Conservation (phyloP, 2,113 vertebrate species). For the Kryptolebias marmoratus region DNA sequence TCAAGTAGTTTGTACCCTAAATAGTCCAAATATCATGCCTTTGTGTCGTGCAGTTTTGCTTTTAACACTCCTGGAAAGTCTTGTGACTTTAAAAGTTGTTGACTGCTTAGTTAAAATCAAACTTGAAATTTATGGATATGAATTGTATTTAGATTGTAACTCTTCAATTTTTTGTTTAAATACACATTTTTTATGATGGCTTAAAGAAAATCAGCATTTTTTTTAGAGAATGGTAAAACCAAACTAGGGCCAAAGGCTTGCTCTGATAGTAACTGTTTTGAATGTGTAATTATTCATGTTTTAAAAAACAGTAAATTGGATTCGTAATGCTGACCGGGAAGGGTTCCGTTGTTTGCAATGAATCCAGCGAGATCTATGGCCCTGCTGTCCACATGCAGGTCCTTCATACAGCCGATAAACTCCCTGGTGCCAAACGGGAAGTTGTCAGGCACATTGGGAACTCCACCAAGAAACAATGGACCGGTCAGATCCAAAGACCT, state of each 20-base stretch:
- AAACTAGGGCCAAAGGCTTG: too few species aligned
- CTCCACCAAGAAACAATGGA: slow-evolving; percentile 94
- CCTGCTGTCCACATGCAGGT: slow-evolving; percentile 93
- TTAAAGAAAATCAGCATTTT: too few species aligned
- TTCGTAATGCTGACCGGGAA: slow-evolving; percentile 82
- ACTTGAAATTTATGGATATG: too few species aligned
- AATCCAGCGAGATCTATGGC: slow-evolving; percentile 92
- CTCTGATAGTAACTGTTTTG: background rate
- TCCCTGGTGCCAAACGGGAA: slow-evolving; percentile 92
- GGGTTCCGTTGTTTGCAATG: slow-evolving; percentile 94
- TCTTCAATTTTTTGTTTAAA: too few species aligned
- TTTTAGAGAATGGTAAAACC: too few species aligned
- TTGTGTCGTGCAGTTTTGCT: too few species aligned
- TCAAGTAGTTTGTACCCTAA: background rate
- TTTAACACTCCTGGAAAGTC: too few species aligned
- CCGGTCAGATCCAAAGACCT: slow-evolving; percentile 98
- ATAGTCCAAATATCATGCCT: background rate
- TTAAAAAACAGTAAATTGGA: background rate
- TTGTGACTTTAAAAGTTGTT: too few species aligned
- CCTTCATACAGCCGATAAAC: slow-evolving; percentile 96
- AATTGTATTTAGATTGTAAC: too few species aligned
- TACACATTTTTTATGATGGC: too few species aligned
- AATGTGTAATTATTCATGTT: background rate
- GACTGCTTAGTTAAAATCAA: background rate
- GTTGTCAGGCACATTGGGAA: slow-evolving; percentile 96